Conservation (phyloP, 2,113 vertebrate species). For the Chinchilla lanigera region DNA sequence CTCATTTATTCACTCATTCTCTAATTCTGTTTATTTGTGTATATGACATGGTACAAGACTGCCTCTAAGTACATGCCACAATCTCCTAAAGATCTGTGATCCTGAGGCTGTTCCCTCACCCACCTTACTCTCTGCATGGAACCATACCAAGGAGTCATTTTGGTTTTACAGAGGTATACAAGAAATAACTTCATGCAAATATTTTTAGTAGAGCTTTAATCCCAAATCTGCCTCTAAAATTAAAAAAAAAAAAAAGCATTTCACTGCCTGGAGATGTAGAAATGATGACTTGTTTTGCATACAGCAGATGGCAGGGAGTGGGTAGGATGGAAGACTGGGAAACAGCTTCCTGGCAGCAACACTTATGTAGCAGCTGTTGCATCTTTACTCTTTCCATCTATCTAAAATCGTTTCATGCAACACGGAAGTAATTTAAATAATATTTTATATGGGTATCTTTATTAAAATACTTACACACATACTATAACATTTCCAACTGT, state of each 20-base stretch:
- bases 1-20: background rate
- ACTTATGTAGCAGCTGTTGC: constrained; percentile 94
- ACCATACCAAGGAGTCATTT: constrained; percentile 30
- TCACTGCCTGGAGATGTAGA: constrained; percentile 90
- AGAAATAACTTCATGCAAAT: constrained; percentile 8
- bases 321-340: constrained; percentile 87
- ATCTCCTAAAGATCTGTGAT: background rate
- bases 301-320: constrained; percentile 95
- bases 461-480: constrained; percentile 22
- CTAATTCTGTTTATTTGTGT: background rate
- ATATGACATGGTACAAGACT: background rate
- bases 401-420: constrained; percentile 78
- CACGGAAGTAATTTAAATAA: constrained; percentile 68
- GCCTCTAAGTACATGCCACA: background rate
- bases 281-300: constrained; percentile 93
- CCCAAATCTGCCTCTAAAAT: constrained; percentile 61
- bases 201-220: constrained; percentile 33
- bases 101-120: background rate
- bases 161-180: background rate
- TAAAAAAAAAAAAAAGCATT: constrained; percentile 53
- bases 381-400: constrained; percentile 84
- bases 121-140: background rate
- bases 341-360: constrained; percentile 84
- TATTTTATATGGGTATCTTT: constrained; percentile 73
- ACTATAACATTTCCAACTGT: constrained; percentile 39